A percentile compares a stretch with the other conserved stretches of the same genome.
Conservation (phyloP, 2,888 invertebrate species). For the Drosophila peninsularis region DNA sequence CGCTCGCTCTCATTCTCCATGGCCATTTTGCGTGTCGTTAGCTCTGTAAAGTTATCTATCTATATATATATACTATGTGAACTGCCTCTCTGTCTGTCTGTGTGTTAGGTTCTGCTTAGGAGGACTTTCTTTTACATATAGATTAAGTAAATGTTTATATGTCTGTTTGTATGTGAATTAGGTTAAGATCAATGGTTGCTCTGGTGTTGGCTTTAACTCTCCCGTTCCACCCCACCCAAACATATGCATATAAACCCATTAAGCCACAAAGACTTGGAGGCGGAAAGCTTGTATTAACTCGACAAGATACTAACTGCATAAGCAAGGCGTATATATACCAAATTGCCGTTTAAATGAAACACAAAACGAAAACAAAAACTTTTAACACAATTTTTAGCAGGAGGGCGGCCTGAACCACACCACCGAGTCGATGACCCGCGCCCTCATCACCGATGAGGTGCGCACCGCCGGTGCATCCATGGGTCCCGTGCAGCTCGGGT, state of each 20-base stretch:
- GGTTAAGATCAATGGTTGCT: slow-evolving; percentile 36
- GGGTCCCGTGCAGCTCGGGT: slow-evolving; percentile 97
- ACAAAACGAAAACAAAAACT: slow-evolving; percentile 22
- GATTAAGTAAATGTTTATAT: slow-evolving; percentile 18
- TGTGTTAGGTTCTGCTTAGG: slow-evolving; percentile 25
- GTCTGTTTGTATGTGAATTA: slow-evolving; percentile 22
- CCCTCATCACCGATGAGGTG: slow-evolving; percentile 97
- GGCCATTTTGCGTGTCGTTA: slow-evolving; percentile 33
- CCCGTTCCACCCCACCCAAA: not conserved
- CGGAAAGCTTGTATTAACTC: slow-evolving; percentile 39
- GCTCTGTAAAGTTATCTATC: slow-evolving; percentile 41
- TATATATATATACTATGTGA: slow-evolving; percentile 12
- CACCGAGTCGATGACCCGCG: slow-evolving; percentile 96
- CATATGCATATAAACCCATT: slow-evolving; percentile 3
- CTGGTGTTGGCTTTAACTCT: slow-evolving; percentile 57
- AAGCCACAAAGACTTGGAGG: slow-evolving; percentile 19
- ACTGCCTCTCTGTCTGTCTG: slow-evolving; percentile 24
- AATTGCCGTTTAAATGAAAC: slow-evolving; percentile 16
- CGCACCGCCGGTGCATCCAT: slow-evolving; percentile 91
- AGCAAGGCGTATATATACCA: not conserved
- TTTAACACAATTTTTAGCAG: slow-evolving; percentile 84
- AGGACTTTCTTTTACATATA: not conserved
- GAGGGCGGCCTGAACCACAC: slow-evolving; percentile 91
- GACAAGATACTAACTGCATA: slow-evolving; percentile 41
- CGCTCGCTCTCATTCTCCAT: slow-evolving; percentile 68